These are phyloP conservation scores for Drosophila anceps DNA, from an alignment of 2,888 invertebrate genomes.

Conservation along the genomic window DNA sequence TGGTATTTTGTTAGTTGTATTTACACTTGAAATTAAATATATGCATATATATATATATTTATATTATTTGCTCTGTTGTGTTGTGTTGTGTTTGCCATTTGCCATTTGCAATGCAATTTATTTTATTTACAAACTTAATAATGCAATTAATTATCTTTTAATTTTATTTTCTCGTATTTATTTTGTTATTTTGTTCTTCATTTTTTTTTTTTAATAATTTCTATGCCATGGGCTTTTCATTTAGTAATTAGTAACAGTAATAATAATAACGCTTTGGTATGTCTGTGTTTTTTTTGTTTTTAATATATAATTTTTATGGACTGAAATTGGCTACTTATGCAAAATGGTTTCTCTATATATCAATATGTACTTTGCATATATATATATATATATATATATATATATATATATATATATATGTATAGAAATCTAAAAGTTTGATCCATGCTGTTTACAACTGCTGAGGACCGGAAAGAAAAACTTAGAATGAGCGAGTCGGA, in stretches of 20 bases:
- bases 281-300: constrained; percentile 22
- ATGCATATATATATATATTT: constrained; percentile 28
- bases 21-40: constrained; percentile 67
- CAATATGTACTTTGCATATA: constrained; percentile 30
- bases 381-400: constrained; percentile 16
- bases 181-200: constrained; percentile 6
- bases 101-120: constrained; percentile 74
- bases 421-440: constrained; percentile 17
- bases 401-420: constrained; percentile 17
- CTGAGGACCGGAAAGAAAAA: constrained; percentile 16
- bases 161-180: constrained; percentile 22
- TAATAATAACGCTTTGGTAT: constrained; percentile 61
- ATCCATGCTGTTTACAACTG: constrained; percentile 55
- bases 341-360: constrained; percentile 42
- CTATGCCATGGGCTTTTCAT: constrained; percentile 51
- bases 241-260: constrained; percentile 74
- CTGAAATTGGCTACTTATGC: constrained; percentile 79
- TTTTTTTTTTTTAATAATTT: constrained; percentile 2
- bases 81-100: constrained; percentile 38
- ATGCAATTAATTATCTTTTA: constrained; percentile 69
- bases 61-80: constrained; percentile 22
- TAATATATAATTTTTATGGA: constrained; percentile 54
- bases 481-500: neutral
- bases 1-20: constrained; percentile 47
- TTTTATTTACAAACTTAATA: constrained; percentile 79